Base-by-base conservation (phyloP, 2,888 invertebrate genomes). In the Cinara cedri region DNA sequence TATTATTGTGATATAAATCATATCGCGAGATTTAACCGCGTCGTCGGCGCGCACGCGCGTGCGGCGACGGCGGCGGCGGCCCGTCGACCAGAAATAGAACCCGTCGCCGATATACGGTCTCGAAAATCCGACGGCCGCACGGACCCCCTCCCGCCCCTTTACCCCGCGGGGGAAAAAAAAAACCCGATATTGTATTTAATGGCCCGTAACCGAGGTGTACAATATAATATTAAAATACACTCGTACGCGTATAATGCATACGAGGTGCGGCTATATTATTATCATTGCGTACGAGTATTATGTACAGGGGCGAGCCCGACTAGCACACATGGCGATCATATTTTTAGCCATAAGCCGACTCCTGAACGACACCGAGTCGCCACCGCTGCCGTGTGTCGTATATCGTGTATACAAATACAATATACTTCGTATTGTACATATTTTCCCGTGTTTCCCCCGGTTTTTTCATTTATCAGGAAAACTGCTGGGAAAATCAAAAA, bases 161-260 rank as follows among this genome's bases (percentile, higher is more conserved):
- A n/a, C n/a, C n/a, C 54, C n/a, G 19, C 54, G 75, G 13, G 42
- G 54, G 6, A 34, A 34, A 34, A 34, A 34, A 34, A 34, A 34
- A 34, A 34, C 34, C 34, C 34, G 34, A 34, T 81, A 72, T 19
- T 46, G 26, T 49, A 54, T 65, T 81, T 78, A 72, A 81, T 72
- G 72, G 78, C 19, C 60, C 78, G 44, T 21, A 62, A 75, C 75
- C 49, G 72, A 46, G 72, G 80, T 71, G 66, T 0, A 3, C 3
- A 3, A 34, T 6, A 34, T 34, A 34, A 34, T 34, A 34, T 6
- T 34, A 34, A 4, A 4, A 34, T 34, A 34, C 6, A 34, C 6
- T 4, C 6, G 6, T 34, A 34, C 34, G 6, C 6, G 6, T 34
- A 34, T 34, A 34, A 34, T 34, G 6, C 6, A 34, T 34, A 34